Conservation (phyloP, 2,888 invertebrate genomes). For the Chaetogeoica ovagalla region DNA sequence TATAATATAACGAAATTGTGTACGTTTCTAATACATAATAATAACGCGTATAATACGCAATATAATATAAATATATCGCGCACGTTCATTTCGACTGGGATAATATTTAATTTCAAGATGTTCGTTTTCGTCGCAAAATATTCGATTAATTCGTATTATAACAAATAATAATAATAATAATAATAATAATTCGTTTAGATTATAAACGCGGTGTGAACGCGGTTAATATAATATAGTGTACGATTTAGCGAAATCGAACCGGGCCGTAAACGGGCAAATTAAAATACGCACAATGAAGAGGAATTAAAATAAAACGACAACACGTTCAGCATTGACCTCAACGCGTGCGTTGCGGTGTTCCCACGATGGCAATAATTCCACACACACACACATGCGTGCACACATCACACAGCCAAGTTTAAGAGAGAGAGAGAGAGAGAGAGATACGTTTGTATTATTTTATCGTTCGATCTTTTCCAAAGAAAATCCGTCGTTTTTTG, state of each 20-base stretch:
- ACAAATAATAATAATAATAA: too few species aligned
- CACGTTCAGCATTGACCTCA: constrained; percentile 9
- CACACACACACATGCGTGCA: background rate
- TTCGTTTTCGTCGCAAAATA: background rate
- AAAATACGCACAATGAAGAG: constrained; percentile 27
- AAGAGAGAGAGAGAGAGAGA: too few species aligned
- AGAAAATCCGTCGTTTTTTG: too few species aligned
- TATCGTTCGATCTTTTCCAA: too few species aligned
- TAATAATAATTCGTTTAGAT: background rate
- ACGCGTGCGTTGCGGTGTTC: background rate
- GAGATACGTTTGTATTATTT: too few species aligned
- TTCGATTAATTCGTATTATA: background rate
- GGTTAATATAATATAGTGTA: background rate
- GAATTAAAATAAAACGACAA: constrained; percentile 28
- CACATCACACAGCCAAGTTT: background rate
- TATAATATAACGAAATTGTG: too few species aligned
- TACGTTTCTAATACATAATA: too few species aligned
- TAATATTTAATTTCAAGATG: background rate
- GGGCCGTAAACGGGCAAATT: constrained; percentile 7
- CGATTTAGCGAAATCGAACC: background rate
- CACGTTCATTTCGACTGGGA: background rate
- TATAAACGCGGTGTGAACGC: background rate
- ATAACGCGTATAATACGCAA: background rate
- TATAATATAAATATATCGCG: background rate
- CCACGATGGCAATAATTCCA: constrained; percentile 21